Evolutionary conservation across 2,113 vertebrate species (phyloP), one percentile per base, ranked within the genome.

Genomic region (Lepus americanus): DNA sequence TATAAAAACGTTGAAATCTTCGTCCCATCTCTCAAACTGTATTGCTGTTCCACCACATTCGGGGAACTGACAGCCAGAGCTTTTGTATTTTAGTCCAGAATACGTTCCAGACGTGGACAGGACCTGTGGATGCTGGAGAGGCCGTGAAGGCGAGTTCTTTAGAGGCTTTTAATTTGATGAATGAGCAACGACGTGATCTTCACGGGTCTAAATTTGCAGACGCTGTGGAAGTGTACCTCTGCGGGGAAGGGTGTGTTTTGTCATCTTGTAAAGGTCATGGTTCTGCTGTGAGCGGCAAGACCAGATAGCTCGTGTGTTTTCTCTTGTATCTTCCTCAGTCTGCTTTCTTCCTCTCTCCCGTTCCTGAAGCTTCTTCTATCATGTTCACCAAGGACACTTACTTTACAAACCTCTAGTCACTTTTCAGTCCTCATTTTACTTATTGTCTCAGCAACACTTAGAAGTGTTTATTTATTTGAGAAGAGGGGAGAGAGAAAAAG

Each of bases 91-190:
- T 10, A 76, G 63, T 51, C 17, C 1, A 6, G 66, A 82, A 78
- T 33, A 39, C 39, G 73, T 91, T 69, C 22, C 27, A 44, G 70
- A 73, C 73, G 20, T 51, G 10, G n/a, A 87, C 8, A 78, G 36
- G 17, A 44, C 64, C 77, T 81, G 39, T 51, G 67, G 87, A 33
- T 79, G 36, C 72, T 85, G 51, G 83, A 87, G 67, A 86, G 76
- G 36, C 82, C 69, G 14, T 63, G 66, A 95, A 92, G 27, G 6
- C 72, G 51, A 74, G 36, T 77, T 89, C 9, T 59, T 89, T n/a
- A 89, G 63, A 94, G 92, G 83, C 70, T 69, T 87, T 84, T 73
- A 69, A 89, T 80, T 92, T 89, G 49, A 78, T 36, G 29, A 90
- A 82, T 87, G 25, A 83, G 25, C 79, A 85, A 77, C 64, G 92